Percentiles rank a stretch among this genome's conserved stretches.
Evolutionary conservation across 2,113 vertebrate genomes (phyloP).

Genomic region (Cololabis saira): DNA sequence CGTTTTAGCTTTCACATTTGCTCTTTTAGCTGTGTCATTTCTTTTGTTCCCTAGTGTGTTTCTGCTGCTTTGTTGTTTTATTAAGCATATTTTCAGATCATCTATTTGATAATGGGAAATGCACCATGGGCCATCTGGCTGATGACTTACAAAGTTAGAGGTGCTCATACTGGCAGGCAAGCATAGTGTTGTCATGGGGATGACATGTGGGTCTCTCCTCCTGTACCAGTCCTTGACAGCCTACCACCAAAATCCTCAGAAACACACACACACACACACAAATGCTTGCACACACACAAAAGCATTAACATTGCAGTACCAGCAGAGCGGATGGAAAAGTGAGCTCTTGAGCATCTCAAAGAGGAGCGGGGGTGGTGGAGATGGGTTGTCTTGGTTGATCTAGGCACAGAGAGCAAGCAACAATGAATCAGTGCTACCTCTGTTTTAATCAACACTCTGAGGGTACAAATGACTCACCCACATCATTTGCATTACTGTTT

Average conservation of each 20-base stretch:
- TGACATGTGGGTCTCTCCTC: slow-evolving; percentile 55
- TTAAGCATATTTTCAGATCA: slow-evolving; percentile 1
- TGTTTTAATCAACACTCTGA: slow-evolving; percentile 56
- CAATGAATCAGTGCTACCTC: slow-evolving; percentile 52
- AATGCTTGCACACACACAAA: slow-evolving; percentile 28
- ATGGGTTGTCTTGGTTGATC: slow-evolving; percentile 43
- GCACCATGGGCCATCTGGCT: slow-evolving; percentile 47
- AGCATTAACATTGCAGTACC: slow-evolving; percentile 11
- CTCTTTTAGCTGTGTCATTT: slow-evolving; percentile 12
- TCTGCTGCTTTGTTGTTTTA: slow-evolving; percentile 20
- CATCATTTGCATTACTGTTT: slow-evolving; percentile 50
- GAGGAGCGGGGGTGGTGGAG: slow-evolving; percentile 31
- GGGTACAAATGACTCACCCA: slow-evolving; percentile 47
- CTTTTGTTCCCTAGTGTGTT: slow-evolving; percentile 3
- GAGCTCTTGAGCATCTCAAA: slow-evolving; percentile 25
- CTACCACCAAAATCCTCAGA: slow-evolving; percentile 38
- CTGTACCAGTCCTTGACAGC: slow-evolving; percentile 51
- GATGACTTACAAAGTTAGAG: slow-evolving; percentile 55
- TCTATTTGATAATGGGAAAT: slow-evolving; percentile 41
- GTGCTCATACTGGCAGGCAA: slow-evolving; percentile 42
- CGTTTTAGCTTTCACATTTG: slow-evolving; percentile 1
- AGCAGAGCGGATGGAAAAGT: slow-evolving; percentile 60
- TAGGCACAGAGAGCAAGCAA: slow-evolving; percentile 26
- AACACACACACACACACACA: slow-evolving; percentile 14
- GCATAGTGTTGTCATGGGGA: slow-evolving; percentile 65